Percentiles rank a stretch among this genome's conserved stretches.
Evolutionary conservation across 2,113 vertebrate genomes (phyloP).

Genomic region (Prinia subflava): DNA sequence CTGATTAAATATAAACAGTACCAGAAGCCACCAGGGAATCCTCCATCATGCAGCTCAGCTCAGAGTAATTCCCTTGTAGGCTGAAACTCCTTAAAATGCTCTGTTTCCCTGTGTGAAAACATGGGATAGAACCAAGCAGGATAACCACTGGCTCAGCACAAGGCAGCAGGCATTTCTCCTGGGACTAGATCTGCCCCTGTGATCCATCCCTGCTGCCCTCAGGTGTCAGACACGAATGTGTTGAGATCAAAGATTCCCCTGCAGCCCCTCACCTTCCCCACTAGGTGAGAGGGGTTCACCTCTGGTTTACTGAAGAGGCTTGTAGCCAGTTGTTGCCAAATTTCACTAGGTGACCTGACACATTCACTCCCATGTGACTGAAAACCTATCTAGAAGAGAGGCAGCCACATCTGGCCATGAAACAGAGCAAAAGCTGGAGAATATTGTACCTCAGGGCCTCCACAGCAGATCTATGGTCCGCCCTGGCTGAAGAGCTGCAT

Average conservation of each 20-base stretch:
- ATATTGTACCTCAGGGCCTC: background rate
- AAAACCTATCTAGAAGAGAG: background rate
- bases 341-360: background rate
- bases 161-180: background rate
- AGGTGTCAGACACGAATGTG: rapidly evolving
- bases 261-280: background rate
- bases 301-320: background rate
- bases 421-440: background rate
- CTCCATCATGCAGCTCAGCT: background rate
- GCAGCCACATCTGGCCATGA: background rate
- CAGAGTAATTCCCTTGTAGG: background rate
- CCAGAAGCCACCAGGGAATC: background rate
- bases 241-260: background rate
- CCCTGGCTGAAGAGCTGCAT: background rate
- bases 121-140: background rate
- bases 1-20: conserved; percentile 9
- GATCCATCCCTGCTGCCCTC: background rate
- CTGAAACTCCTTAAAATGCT: background rate
- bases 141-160: background rate
- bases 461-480: background rate
- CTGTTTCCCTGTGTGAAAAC: background rate
- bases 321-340: background rate
- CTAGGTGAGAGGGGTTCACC: background rate
- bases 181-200: background rate
- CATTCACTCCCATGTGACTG: rapidly evolving